These are phyloP conservation scores for Drosophila repleta DNA, from an alignment of 1,140 invertebrate genomes.

Conservation along the genomic window DNA sequence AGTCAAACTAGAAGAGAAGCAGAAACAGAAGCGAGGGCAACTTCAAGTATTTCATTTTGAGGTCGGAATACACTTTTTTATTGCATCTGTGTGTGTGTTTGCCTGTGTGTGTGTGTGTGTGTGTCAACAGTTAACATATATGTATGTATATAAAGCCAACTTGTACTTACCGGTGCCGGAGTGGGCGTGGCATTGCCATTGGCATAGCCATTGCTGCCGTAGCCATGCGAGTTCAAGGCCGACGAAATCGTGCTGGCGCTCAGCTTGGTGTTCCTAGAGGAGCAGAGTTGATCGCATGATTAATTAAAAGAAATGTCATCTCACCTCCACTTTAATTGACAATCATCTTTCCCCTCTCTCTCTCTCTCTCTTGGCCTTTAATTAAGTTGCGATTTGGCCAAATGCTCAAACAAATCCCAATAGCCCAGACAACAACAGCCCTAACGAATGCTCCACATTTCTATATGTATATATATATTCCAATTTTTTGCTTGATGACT, in stretches of 20 bases:
- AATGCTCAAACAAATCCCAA: constrained; percentile 67
- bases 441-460: constrained; percentile 20
- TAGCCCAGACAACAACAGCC: constrained; percentile 32
- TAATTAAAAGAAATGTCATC: constrained; percentile 2
- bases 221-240: constrained; percentile 77
- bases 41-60: constrained; percentile 35
- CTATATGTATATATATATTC: not conserved
- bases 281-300: constrained; percentile 5
- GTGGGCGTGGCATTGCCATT: constrained; percentile 74
- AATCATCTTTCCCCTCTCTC: not conserved
- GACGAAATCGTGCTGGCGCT: constrained; percentile 81
- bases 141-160: not conserved
- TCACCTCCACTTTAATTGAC: constrained; percentile 47
- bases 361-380: constrained; percentile 43
- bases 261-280: constrained; percentile 76
- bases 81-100: constrained; percentile 25
- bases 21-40: constrained; percentile 11
- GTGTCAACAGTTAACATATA: constrained; percentile 41
- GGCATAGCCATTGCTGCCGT: constrained; percentile 67
- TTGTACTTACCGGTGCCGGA: constrained; percentile 72
- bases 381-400: constrained; percentile 63
- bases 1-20: not conserved
- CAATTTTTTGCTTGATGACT: not conserved
- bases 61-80: constrained; percentile 4
- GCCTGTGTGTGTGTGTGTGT: constrained; percentile 28